These are phyloP conservation scores for Mus pahari DNA, from an alignment of 2,113 vertebrate genomes.

Conservation along the genomic window DNA sequence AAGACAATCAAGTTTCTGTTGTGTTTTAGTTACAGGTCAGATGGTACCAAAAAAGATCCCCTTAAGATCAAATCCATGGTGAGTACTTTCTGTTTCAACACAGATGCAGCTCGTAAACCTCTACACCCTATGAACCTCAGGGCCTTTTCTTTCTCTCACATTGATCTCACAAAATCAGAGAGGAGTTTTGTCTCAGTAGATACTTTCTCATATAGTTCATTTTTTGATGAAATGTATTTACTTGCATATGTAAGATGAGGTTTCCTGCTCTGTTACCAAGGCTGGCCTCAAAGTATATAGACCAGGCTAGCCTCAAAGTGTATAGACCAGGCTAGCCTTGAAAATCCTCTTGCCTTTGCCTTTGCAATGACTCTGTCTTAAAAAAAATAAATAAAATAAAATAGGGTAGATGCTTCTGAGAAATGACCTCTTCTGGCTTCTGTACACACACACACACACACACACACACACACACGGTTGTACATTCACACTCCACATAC, in stretches of 20 bases:
- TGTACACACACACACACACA: background rate
- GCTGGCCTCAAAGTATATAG: background rate
- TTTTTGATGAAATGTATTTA: constrained; percentile 12
- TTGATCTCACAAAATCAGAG: constrained; percentile 49
- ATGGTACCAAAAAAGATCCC: constrained; percentile 98
- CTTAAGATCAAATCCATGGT: constrained; percentile 98
- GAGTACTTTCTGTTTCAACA: constrained; percentile 74
- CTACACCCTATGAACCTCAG: background rate
- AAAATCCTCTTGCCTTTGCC: background rate
- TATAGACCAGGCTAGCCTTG: background rate
- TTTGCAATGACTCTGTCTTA: background rate
- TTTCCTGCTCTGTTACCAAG: background rate
- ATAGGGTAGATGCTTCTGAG: too few relatives aligned
- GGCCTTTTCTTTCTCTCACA: background rate
- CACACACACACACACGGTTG: background rate
- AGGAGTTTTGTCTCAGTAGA: constrained; percentile 28
- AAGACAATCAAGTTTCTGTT: constrained; percentile 66
- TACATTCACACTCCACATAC: background rate
- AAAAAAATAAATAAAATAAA: too few relatives aligned
- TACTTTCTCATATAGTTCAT: background rate
- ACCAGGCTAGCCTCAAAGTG: background rate
- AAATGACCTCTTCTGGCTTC: background rate
- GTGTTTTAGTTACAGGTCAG: constrained; percentile 92
- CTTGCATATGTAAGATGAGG: background rate
- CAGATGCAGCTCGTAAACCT: background rate